Percentiles rank a stretch among this genome's conserved stretches.
These are phyloP conservation scores for Leptinotarsa defecta DNA, from an alignment of 1,140 invertebrate species.

Conservation along the genomic window DNA sequence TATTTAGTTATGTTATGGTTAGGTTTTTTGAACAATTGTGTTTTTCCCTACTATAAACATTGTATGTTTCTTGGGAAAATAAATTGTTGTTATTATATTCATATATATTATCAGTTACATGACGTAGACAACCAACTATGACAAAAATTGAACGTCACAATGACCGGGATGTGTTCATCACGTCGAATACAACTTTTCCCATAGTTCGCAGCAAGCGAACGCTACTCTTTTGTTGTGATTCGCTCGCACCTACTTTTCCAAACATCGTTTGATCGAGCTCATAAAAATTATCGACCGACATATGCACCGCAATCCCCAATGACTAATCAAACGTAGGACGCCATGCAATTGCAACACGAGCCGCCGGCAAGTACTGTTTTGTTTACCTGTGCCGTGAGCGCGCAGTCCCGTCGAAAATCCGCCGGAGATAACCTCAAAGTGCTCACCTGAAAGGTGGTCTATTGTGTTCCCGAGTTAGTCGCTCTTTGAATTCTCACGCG, in stretches of 20 bases:
- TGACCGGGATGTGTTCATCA: too few relatives aligned
- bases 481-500: constrained; percentile 1
- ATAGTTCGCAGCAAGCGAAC: not conserved
- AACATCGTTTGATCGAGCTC: not conserved
- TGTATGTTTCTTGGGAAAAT: too few relatives aligned
- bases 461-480: constrained; percentile 17
- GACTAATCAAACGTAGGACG: constrained; percentile 28
- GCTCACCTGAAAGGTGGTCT: constrained; percentile 25
- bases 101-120: too few relatives aligned
- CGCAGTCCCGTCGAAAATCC: constrained; percentile 16
- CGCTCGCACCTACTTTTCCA: not conserved
- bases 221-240: not conserved
- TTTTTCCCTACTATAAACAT: too few relatives aligned
- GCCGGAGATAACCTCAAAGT: constrained; percentile 23
- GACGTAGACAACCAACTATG: too few relatives aligned
- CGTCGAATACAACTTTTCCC: not conserved
- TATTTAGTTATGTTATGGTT: too few relatives aligned
- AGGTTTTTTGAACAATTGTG: too few relatives aligned
- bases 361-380: constrained; percentile 22
- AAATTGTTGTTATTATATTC: too few relatives aligned
- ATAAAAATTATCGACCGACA: constrained; percentile 6
- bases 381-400: constrained; percentile 24
- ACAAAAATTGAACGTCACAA: too few relatives aligned
- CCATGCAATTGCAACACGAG: constrained; percentile 26
- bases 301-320: constrained; percentile 5